These are phyloP conservation scores for Xyrauchen texanus DNA, from an alignment of 2,113 vertebrate species.

Conservation along the genomic window DNA sequence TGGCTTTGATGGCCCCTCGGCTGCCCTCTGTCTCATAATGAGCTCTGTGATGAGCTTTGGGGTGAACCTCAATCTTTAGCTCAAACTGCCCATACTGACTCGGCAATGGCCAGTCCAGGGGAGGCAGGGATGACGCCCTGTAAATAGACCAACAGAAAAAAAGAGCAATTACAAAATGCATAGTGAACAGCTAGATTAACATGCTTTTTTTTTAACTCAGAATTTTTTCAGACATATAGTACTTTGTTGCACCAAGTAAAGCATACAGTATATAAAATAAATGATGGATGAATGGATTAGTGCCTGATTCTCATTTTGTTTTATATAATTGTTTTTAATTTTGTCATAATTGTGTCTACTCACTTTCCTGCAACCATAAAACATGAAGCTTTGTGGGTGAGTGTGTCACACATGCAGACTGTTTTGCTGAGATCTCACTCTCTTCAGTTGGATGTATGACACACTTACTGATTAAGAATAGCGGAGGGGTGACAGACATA, in stretches of 20 bases:
- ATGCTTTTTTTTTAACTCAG: neutral
- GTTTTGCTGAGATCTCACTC: too few species aligned
- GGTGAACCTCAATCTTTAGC: conserved; percentile 95
- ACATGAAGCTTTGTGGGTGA: too few species aligned
- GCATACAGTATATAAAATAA: too few species aligned
- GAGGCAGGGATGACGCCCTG: conserved; percentile 95
- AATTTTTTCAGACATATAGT: neutral
- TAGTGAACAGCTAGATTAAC: neutral
- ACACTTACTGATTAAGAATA: too few species aligned
- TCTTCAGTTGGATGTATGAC: too few species aligned
- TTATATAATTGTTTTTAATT: too few species aligned
- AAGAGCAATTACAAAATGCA: neutral
- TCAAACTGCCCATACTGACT: conserved; percentile 93
- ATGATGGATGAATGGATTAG: too few species aligned
- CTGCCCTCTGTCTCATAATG: conserved; percentile 99
- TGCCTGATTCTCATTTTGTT: too few species aligned
- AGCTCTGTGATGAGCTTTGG: conserved; percentile 97
- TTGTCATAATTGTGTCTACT: too few species aligned
- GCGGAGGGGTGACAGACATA: too few species aligned
- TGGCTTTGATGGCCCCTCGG: conserved; percentile 93
- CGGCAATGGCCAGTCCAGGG: conserved; percentile 95
- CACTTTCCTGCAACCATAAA: too few species aligned
- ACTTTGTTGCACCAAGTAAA: neutral
- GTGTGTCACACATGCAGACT: too few species aligned
- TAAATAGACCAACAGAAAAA: conserved; percentile 60